phyloP scores from a whole-genome alignment of 2,888 invertebrate species.

The Ochropacha duplaris region DNA sequence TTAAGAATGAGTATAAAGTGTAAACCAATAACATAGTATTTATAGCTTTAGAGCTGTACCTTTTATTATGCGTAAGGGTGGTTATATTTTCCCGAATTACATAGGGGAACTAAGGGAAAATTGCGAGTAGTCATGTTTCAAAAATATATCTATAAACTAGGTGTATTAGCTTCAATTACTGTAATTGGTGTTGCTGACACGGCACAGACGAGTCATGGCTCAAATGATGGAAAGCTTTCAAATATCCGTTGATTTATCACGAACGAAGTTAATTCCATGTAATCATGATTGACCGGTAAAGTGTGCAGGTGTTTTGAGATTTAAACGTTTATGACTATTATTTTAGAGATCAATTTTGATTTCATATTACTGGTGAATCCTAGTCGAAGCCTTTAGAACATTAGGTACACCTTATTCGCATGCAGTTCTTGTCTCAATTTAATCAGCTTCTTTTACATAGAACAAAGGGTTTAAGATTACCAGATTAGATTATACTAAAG shows the following conservation, averaged over 20 bases:
- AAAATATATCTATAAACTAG: background rate
- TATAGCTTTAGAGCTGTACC: too few relatives aligned
- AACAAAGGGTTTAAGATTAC: background rate
- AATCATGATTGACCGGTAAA: slow-evolving; percentile 17
- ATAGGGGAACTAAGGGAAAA: background rate
- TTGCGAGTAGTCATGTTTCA: background rate
- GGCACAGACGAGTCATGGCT: slow-evolving; percentile 29
- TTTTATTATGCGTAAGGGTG: background rate
- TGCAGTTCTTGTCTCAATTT: background rate
- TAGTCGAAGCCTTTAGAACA: background rate
- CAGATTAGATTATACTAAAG: background rate
- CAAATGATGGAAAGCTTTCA: slow-evolving; percentile 39
- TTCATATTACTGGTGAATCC: background rate
- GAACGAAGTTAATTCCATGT: slow-evolving; percentile 22
- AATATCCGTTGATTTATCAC: slow-evolving; percentile 24
- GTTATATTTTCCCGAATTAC: too few relatives aligned
- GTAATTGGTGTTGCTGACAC: slow-evolving; percentile 20
- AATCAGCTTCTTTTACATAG: background rate
- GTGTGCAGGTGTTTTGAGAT: background rate
- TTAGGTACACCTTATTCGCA: too few relatives aligned
- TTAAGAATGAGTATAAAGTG: too few relatives aligned
- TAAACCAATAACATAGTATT: too few relatives aligned
- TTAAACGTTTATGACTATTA: background rate
- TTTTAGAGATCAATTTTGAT: background rate
- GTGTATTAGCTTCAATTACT: slow-evolving; percentile 25